Base-by-base conservation (phyloP, 2,797 vertebrate genomes). In the Danio choprae region DNA sequence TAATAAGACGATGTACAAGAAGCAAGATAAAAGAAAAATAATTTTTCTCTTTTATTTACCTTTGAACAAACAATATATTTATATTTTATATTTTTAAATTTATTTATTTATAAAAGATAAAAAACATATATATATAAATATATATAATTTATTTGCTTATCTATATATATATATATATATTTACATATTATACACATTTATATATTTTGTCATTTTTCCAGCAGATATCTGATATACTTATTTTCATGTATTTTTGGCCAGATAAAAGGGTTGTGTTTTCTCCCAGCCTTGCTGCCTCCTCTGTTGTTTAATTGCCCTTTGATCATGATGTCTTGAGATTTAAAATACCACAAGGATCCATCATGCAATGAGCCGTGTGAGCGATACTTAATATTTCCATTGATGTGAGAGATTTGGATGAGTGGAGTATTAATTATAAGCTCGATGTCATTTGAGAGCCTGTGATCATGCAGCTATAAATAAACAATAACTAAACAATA, bases 401-500 rank as follows among this genome's bases (percentile, higher is more conserved):
- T 74, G 72, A 86, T 75, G 29, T 51, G 43, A 74, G 41, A 74
- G 62, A 59, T 76, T 68, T 71, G 29, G 60, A 80, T 65, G 46
- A 58, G 18, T 43, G 11, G 50, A 16, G 58, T 40, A 85, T 71
- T 70, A 81, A 85, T 83, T 79, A 75, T 75, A 65, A 78, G 36
- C 64, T 22, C 55, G 51, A 48, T 80, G 58, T 78, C 56, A 81
- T 22, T 56, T 38, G 41, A 77, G 69, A 68, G 60, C 48, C 60
- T 68, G 44, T 65, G 40, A 48, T 81, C 63, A 70, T 3, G 5
- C 48, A 50, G 40, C 67, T 80, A 56, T 80, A 81, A 81, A 81
- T 72, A 56, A 73, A 29, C 67, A 77, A 56, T 80, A 81, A 81
- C 77, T 72, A 56, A 73, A 72, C 79, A 74, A 74, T 80, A 65